These are phyloP conservation scores for Phocoena sinus DNA, from an alignment of 2,113 vertebrate species.

Conservation along the genomic window DNA sequence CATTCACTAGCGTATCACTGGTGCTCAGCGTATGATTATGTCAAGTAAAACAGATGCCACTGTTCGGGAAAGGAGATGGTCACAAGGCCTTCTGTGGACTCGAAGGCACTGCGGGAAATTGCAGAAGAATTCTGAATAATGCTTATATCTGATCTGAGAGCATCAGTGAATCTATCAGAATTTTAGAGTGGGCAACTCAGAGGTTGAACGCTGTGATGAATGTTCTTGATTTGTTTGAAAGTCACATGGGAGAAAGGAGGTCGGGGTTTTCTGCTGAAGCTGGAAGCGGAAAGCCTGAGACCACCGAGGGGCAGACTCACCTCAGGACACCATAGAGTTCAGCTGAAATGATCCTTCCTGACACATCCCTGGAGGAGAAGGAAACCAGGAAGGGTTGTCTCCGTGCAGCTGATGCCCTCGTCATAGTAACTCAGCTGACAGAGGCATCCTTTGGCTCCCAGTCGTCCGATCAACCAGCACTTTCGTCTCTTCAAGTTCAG, in stretches of 20 bases:
- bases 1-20: not conserved
- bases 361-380: conserved; percentile 3
- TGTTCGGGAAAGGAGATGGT: not conserved
- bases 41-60: conserved; percentile 38
- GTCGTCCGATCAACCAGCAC: conserved; percentile 1
- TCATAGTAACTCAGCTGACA: not conserved
- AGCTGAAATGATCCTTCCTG: conserved; percentile 31
- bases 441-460: not conserved
- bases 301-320: not conserved
- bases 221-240: not conserved
- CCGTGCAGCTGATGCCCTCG: not conserved
- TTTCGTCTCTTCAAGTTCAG: not conserved
- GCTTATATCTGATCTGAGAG: not conserved
- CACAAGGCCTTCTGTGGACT: not conserved
- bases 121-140: not conserved
- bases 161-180: not conserved
- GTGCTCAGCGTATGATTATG: not conserved
- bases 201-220: not conserved
- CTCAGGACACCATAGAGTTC: not conserved
- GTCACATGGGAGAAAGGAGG: not conserved
- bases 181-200: not conserved
- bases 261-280: not conserved
- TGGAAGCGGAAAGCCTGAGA: not conserved
- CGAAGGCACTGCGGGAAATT: not conserved
- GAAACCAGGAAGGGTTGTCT: not conserved